phyloP scores from a whole-genome alignment of 2,113 vertebrate genomes.

The Colossoma macropomum region DNA sequence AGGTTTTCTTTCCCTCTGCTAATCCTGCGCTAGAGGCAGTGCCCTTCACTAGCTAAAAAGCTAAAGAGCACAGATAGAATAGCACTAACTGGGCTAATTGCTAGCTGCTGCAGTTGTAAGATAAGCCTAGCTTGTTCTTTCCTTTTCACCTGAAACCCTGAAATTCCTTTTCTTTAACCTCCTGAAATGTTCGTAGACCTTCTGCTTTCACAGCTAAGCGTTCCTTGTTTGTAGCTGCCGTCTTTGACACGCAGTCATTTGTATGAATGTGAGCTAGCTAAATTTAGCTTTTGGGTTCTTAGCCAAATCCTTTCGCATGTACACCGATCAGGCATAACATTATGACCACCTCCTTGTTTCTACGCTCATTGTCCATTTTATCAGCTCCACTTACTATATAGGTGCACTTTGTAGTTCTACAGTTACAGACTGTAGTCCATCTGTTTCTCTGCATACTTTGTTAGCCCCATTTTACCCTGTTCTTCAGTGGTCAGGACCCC shows the following conservation, averaged over 20 bases:
- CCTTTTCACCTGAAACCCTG: not conserved
- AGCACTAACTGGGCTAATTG: conserved; percentile 13
- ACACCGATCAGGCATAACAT: too few species aligned
- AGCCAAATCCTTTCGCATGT: too few species aligned
- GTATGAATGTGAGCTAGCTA: not conserved
- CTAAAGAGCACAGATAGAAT: conserved; percentile 19
- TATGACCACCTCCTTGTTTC: too few species aligned
- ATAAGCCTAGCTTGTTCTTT: conserved; percentile 32
- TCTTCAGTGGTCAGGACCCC: too few species aligned
- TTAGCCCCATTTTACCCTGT: too few species aligned
- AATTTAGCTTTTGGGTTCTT: not conserved
- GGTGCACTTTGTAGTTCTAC: too few species aligned
- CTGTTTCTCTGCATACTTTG: too few species aligned
- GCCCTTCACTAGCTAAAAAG: not conserved
- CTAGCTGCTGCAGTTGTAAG: conserved; percentile 36
- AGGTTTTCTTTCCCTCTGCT: conserved; percentile 18
- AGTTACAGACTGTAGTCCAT: too few species aligned
- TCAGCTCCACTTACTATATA: too few species aligned
- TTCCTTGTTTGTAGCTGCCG: not conserved
- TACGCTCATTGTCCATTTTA: too few species aligned
- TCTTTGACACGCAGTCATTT: not conserved
- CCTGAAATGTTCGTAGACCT: not conserved
- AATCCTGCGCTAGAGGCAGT: conserved; percentile 37
- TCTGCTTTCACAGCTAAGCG: not conserved
- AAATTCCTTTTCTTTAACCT: not conserved